Evolutionary conservation across 35 echinoderm and acorn worm genomes (phyloP).

Genomic region (Hemicentrotus pulcherrimus): DNA sequence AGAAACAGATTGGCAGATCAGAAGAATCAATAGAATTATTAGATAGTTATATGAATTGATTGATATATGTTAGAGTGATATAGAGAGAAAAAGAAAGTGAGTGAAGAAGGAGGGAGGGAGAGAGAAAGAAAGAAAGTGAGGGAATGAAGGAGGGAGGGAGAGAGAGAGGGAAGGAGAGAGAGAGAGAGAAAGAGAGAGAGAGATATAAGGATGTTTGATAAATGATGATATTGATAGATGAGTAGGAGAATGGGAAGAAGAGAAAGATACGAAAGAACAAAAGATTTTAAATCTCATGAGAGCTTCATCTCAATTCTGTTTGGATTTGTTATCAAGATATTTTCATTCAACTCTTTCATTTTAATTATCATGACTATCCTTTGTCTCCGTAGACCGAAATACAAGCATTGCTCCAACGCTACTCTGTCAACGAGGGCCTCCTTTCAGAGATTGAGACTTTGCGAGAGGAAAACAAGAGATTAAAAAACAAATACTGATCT

Average conservation of each 20-base stretch:
- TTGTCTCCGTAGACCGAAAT: constrained; percentile 84
- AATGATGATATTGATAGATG: background rate
- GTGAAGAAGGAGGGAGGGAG: no score
- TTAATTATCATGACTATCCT: background rate
- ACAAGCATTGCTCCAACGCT: constrained; percentile 68
- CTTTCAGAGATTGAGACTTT: constrained; percentile 90
- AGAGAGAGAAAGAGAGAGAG: background rate
- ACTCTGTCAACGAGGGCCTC: constrained; percentile 94
- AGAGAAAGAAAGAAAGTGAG: no score
- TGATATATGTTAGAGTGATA: no score
- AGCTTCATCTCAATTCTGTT: background rate
- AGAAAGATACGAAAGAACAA: background rate
- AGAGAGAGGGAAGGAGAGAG: background rate
- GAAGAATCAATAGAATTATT: no score
- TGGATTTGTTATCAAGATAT: background rate
- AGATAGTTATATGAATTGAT: no score
- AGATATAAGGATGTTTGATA: background rate
- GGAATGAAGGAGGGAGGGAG: no score
- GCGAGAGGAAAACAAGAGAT: constrained; percentile 88
- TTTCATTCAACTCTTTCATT: background rate
- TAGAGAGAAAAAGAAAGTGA: no score
- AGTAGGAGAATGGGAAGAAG: background rate
- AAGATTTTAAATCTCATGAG: background rate
- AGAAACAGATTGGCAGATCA: no score
- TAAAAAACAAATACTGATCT: constrained; percentile 86